phyloP scores from a whole-genome alignment of 2,113 vertebrate genomes.

The Alosa alosa region DNA sequence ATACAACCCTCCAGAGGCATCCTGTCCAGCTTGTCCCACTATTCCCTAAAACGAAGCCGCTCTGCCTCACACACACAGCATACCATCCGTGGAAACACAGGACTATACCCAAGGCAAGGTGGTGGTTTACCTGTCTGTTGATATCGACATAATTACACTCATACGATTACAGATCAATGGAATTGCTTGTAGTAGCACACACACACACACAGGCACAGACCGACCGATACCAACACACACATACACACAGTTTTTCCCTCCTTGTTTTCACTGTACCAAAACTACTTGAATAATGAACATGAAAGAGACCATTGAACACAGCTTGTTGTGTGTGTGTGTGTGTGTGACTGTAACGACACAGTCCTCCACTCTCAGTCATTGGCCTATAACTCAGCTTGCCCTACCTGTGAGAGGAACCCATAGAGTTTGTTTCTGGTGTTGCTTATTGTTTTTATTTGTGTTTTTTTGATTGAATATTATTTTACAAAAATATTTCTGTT shows the following conservation, averaged over 20 bases:
- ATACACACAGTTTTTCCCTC: conserved; percentile 44
- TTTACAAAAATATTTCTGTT: conserved; percentile 31
- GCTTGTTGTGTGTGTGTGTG: conserved; percentile 51
- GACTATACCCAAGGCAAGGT: background rate
- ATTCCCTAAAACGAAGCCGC: background rate
- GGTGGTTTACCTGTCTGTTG: background rate
- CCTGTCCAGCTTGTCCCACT: background rate
- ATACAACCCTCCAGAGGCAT: background rate
- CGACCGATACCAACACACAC: conserved; percentile 48
- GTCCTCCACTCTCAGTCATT: conserved; percentile 58
- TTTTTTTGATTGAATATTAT: conserved; percentile 42
- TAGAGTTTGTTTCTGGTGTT: conserved; percentile 51
- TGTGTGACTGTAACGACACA: conserved; percentile 53
- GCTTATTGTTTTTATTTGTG: conserved; percentile 46
- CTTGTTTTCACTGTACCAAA: conserved; percentile 71
- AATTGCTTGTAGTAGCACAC: conserved; percentile 34
- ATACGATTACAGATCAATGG: conserved; percentile 37
- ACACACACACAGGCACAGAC: background rate
- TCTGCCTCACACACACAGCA: background rate
- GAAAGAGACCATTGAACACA: conserved; percentile 73
- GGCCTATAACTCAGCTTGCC: conserved; percentile 41
- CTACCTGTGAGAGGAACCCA: conserved; percentile 15
- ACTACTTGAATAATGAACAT: conserved; percentile 70
- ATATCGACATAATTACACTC: conserved; percentile 45
- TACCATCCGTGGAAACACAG: background rate